Conservation (phyloP, 2,888 invertebrate genomes). For the Heteropelma amictum region DNA sequence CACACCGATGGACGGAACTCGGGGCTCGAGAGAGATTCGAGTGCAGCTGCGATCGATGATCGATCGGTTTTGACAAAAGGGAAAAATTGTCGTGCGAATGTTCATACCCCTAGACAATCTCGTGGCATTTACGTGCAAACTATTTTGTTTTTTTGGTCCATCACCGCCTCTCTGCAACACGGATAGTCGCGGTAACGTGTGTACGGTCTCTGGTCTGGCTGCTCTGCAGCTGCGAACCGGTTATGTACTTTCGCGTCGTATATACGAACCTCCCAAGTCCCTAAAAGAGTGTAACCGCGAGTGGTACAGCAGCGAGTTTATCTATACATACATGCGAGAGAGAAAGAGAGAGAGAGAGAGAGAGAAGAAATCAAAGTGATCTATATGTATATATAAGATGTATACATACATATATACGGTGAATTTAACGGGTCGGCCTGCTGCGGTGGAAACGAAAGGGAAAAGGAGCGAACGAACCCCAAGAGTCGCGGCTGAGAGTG, state of each 20-base stretch:
- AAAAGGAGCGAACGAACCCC: constrained; percentile 37
- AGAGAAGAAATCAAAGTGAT: constrained; percentile 40
- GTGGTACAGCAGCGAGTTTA: constrained; percentile 35
- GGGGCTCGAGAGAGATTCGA: no score
- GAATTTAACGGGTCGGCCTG: constrained; percentile 31
- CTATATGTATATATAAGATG: no score
- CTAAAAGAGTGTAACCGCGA: constrained; percentile 50
- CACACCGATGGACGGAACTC: no score
- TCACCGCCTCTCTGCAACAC: constrained; percentile 34
- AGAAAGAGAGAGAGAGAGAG: constrained; percentile 18
- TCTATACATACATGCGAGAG: no score
- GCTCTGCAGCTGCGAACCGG: constrained; percentile 77
- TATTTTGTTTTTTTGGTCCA: neutral
- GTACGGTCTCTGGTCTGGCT: constrained; percentile 58
- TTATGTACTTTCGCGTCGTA: constrained; percentile 70
- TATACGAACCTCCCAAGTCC: constrained; percentile 50
- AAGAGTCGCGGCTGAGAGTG: constrained; percentile 23
- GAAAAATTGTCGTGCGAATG: constrained; percentile 32
- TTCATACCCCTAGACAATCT: constrained; percentile 24
- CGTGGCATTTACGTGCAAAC: constrained; percentile 25
- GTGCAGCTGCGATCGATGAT: no score
- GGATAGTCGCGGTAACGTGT: constrained; percentile 39
- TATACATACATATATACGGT: constrained; percentile 43
- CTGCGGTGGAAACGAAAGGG: constrained; percentile 39
- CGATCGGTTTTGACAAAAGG: constrained; percentile 31